Base-by-base conservation (phyloP, 2,888 invertebrate species). In the Linyphia triangularis region DNA sequence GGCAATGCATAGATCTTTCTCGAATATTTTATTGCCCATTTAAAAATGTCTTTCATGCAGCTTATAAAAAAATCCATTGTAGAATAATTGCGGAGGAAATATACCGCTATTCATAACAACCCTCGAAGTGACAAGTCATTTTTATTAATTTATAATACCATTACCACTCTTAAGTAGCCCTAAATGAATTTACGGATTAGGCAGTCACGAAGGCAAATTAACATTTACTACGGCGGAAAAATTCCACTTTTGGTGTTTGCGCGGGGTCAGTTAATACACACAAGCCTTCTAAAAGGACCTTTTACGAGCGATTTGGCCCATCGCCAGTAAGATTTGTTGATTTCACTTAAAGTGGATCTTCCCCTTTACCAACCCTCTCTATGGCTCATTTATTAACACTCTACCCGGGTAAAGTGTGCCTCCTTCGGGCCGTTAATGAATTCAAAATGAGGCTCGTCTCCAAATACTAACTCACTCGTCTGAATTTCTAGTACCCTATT, bases 291-390 rank as follows among this genome's bases (percentile, higher is more conserved):
- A 33, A 69, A 51, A 69, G 67, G 19, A n/a, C 16, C 69, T 69
- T 69, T 69, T 69, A 69, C 69, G 69, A 69, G 69, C 69, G 7
- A 65, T 65, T 57, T 63, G 63, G 63, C 63, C 63, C 28, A 30
- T 5, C 13, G 69, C 69, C 69, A 69, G 37, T 69, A 33, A 69
- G 69, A 69, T 69, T 69, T 69, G 69, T 69, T 69, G 69, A 69
- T 69, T 69, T 69, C 69, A 69, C 69, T 69, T 69, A 69, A 33
- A 69, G 69, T 69, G 69, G 30, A n/a, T 69, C n/a, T 69, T n/a
- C 69, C n/a, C 22, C 69, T 19, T 22, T 3, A 10, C 22, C 61
- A 10, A 19, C 16, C 61, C 19, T 22, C n/a, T 33, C 69, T 33
- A 33, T 26, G 33, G 16, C 63, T 19, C 63, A 63, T 63, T 63